These are phyloP conservation scores for Hydrochoerus hydrochaeris DNA, from an alignment of 2,113 vertebrate genomes.

Conservation along the genomic window DNA sequence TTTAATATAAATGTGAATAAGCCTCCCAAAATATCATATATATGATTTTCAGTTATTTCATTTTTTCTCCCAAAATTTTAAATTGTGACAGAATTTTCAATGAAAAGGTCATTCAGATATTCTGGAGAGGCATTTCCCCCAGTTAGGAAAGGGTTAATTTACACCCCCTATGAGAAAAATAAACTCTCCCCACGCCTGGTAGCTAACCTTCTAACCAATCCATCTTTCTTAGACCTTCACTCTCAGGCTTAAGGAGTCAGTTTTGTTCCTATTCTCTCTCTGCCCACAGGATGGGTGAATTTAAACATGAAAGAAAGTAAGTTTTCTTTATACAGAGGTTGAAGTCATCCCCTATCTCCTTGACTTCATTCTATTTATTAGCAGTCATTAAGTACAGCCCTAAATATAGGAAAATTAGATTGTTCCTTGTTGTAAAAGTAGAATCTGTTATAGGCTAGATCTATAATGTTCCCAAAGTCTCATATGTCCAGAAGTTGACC, in stretches of 20 bases:
- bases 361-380: background rate
- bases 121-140: background rate
- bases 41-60: background rate
- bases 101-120: background rate
- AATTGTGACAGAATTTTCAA: background rate
- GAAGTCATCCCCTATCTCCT: background rate
- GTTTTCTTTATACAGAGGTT: background rate
- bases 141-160: background rate
- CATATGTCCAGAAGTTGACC: background rate
- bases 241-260: background rate
- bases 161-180: background rate
- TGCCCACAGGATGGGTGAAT: rapidly evolving
- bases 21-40: background rate
- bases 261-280: background rate
- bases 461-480: background rate
- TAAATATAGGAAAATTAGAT: background rate
- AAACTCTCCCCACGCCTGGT: background rate
- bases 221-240: background rate
- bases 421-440: background rate
- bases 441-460: background rate
- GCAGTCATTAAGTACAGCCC: background rate
- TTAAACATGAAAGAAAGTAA: background rate
- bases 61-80: background rate
- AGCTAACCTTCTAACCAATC: background rate
- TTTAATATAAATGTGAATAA: background rate